Percentiles rank a stretch among this genome's conserved stretches.
Evolutionary conservation across 2,113 vertebrate species (phyloP).

Genomic region (Microtus richardsoni): DNA sequence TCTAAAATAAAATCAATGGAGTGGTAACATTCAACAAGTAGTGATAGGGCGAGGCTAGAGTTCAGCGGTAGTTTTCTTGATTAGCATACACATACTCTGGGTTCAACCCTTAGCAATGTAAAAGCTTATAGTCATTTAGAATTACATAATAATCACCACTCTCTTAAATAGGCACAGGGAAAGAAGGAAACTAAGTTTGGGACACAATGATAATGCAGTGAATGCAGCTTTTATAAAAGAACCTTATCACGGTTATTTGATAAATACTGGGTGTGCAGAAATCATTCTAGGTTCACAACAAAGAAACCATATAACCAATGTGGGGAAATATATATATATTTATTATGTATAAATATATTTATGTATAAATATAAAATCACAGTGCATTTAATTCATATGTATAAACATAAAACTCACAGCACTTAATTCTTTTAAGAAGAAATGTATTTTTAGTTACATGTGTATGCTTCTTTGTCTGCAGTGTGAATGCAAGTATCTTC

Average conservation of each 20-base stretch:
- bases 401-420: not conserved
- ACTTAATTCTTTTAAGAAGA: not conserved
- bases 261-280: not conserved
- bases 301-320: not conserved
- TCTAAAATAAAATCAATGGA: not conserved
- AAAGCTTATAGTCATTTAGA: not conserved
- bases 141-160: not conserved
- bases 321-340: too few species aligned
- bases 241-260: too few species aligned
- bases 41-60: too few species aligned
- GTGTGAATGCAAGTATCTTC: not conserved
- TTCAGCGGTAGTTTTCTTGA: not conserved
- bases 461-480: not conserved
- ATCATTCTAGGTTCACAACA: not conserved
- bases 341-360: not conserved
- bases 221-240: not conserved
- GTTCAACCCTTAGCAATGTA: not conserved
- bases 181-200: not conserved
- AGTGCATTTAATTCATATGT: not conserved
- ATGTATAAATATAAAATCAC: not conserved
- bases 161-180: not conserved
- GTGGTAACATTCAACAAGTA: not conserved
- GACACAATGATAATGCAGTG: too few species aligned
- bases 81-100: rapidly evolving
- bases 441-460: not conserved